These are phyloP conservation scores for Caenorhabditis sinica DNA, from an alignment of 2,888 invertebrate species.

Conservation along the genomic window DNA sequence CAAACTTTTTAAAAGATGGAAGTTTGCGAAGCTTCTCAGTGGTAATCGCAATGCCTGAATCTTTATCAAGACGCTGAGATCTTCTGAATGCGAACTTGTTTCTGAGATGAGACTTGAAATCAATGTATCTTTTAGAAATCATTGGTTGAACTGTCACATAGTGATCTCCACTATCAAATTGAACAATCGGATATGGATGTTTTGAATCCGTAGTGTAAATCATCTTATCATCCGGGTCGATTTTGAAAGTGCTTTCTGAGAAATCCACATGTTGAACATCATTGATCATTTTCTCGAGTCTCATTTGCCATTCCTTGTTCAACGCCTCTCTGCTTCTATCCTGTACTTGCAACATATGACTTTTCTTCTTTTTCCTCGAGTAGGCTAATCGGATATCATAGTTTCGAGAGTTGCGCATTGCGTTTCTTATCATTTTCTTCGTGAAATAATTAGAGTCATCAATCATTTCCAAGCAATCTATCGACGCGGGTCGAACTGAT, in stretches of 20 bases:
- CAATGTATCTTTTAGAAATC: conserved; percentile 22
- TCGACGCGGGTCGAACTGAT: not conserved
- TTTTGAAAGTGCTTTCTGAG: conserved; percentile 6
- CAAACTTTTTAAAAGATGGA: conserved; percentile 38
- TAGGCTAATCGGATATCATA: conserved; percentile 34
- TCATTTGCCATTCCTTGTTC: conserved; percentile 32
- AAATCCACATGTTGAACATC: conserved; percentile 36
- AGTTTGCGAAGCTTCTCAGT: conserved; percentile 30
- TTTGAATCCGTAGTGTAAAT: conserved; percentile 39
- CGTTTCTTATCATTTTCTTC: conserved; percentile 32
- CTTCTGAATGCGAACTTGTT: conserved; percentile 24
- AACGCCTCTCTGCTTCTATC: not conserved
- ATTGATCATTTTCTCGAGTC: conserved; percentile 41
- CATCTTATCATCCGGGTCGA: conserved; percentile 2
- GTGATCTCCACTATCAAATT: conserved; percentile 32
- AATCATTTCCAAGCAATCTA: conserved; percentile 34
- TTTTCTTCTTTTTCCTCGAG: conserved; percentile 15
- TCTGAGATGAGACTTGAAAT: conserved; percentile 45
- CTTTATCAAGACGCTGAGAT: not conserved
- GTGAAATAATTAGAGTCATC: conserved; percentile 51
- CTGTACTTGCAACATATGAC: conserved; percentile 26
- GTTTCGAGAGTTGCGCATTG: not conserved
- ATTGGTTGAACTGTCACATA: conserved; percentile 54
- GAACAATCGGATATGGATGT: conserved; percentile 44
- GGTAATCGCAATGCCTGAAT: conserved; percentile 11